Base-by-base conservation (phyloP, 1,140 invertebrate genomes). In the Drosophila pseudoobscura region DNA sequence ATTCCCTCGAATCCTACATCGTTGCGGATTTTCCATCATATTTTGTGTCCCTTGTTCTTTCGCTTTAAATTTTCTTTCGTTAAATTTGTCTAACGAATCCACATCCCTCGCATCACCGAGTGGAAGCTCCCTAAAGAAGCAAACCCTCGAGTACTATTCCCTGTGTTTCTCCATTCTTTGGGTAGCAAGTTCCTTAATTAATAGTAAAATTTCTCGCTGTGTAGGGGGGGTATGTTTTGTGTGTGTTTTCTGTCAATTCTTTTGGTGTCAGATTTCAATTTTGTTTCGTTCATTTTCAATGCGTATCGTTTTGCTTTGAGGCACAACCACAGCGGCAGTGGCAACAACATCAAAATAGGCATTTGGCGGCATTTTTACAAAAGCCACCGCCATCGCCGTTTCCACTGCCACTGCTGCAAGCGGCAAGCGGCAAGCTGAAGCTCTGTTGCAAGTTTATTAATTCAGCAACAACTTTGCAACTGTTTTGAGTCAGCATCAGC, bases 251-350 rank as follows among this genome's bases (percentile, higher is more conserved):
- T 78, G 83, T 88, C 83, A 88, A 88, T 88, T 83, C 83, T 77
- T 88, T 83, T 83, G 78, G 84, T 89, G 83, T 88, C 84, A 89
- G 83, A 88, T 88, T 88, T 88, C 84, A 88, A 88, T 88, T 88
- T 88, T 66, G 68, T 79, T 89, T 88, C 59, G 78, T 83, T 65
- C 49, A 53, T 88, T 75, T 78, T 76, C 60, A 79, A 78, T 88
- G 78, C 78, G 77, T 80, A 87, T 85, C 75, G 80, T 78, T 68
- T 39, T 65, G 80, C 78, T 85, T 61, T 44, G 80, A 85, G 77
- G 82, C 80, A 74, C 26, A 75, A 72, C 62, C 41, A 46, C 54
- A 56, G 22, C 41, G 6, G 29, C 69, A 68, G 5, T 26, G 5
- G 45, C 56, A 78, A 45, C 75, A 83, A 59, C 71, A 85, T 45